Evolutionary conservation across 2,797 vertebrate genomes (phyloP).

Genomic region (Epinephelus awoara): DNA sequence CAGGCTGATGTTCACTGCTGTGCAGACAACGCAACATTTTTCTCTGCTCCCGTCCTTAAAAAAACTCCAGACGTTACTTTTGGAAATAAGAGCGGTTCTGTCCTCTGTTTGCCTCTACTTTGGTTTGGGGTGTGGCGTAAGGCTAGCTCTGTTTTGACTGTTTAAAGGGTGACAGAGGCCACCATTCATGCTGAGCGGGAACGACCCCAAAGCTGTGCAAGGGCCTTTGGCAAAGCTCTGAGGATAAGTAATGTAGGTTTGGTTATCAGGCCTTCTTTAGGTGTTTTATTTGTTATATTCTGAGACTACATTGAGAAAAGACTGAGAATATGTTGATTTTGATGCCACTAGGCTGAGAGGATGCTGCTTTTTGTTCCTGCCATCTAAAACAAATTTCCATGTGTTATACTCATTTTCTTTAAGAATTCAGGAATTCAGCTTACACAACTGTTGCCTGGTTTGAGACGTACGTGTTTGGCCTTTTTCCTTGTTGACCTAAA

Average conservation of each 20-base stretch:
- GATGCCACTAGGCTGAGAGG: not conserved
- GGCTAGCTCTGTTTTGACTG: slow-evolving; percentile 67
- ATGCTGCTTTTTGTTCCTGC: not conserved
- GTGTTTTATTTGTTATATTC: not conserved
- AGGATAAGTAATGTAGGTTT: not conserved
- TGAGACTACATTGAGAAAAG: not conserved
- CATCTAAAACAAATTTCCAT: not conserved
- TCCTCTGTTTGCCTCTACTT: slow-evolving; percentile 61
- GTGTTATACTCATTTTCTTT: not conserved
- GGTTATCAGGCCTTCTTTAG: not conserved
- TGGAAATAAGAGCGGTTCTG: slow-evolving; percentile 59
- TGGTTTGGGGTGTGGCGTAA: slow-evolving; percentile 70
- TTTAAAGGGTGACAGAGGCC: slow-evolving; percentile 74
- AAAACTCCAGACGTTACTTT: slow-evolving; percentile 9
- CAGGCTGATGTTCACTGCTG: not conserved
- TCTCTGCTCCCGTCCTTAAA: not conserved
- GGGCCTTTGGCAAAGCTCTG: not conserved
- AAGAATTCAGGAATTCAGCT: not conserved
- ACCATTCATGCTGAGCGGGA: slow-evolving; percentile 66
- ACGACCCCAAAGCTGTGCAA: slow-evolving; percentile 24
- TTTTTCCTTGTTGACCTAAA: slow-evolving; percentile 43
- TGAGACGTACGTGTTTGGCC: not conserved
- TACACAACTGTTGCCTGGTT: not conserved
- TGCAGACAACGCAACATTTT: slow-evolving; percentile 2
- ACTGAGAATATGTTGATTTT: slow-evolving; percentile 17